phyloP scores from a whole-genome alignment of 2,797 vertebrate genomes.

The Enteromius fasciolatus region DNA sequence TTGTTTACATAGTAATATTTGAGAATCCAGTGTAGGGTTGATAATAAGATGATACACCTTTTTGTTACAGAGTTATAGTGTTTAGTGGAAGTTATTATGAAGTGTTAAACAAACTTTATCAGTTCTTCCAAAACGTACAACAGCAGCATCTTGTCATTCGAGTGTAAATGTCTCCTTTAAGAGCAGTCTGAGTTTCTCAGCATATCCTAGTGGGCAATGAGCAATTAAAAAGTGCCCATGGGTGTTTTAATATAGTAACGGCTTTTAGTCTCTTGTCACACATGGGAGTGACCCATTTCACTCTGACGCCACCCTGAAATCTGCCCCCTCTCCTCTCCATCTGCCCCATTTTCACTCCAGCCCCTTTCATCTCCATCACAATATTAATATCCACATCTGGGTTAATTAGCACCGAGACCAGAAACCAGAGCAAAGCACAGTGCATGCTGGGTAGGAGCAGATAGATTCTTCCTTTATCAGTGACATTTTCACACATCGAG shows the following conservation, averaged over 20 bases:
- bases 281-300: constrained; percentile 76
- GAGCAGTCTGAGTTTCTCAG: constrained; percentile 67
- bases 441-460: constrained; percentile 57
- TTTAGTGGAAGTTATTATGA: not conserved
- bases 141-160: constrained; percentile 30
- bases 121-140: not conserved
- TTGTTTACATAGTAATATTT: not conserved
- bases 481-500: constrained; percentile 2
- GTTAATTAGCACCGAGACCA: constrained; percentile 82
- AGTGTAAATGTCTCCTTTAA: constrained; percentile 40
- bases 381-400: constrained; percentile 84
- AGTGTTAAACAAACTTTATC: not conserved
- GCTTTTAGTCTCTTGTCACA: constrained; percentile 69
- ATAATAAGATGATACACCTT: not conserved
- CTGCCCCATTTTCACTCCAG: constrained; percentile 77
- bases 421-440: constrained; percentile 71
- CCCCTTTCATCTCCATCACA: constrained; percentile 70
- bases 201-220: constrained; percentile 67
- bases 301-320: constrained; percentile 73
- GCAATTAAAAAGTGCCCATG: constrained; percentile 77
- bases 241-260: constrained; percentile 76
- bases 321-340: constrained; percentile 67
- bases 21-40: not conserved
- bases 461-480: constrained; percentile 48
- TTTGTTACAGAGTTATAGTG: not conserved